Conservation (phyloP, 2,113 vertebrate genomes). For the Osmerus eperlanus region DNA sequence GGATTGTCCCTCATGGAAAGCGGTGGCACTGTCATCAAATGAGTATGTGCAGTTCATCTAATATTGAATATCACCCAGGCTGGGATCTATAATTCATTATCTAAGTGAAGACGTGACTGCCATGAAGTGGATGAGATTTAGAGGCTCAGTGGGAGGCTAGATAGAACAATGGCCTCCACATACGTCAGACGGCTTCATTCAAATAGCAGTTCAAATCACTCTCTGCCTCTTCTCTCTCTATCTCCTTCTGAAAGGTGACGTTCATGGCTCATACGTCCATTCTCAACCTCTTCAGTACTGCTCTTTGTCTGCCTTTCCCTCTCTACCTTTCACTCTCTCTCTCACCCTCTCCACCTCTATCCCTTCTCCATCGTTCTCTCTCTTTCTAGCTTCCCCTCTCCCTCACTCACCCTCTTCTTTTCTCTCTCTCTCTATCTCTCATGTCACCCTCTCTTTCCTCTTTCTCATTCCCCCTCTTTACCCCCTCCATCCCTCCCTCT, state of each 20-base stretch:
- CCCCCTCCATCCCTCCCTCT: neutral
- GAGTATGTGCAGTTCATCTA: constrained; percentile 68
- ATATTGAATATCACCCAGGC: constrained; percentile 69
- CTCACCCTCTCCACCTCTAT: no score
- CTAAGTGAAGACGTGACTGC: constrained; percentile 69
- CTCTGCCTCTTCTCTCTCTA: constrained; percentile 22
- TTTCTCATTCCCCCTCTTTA: no score
- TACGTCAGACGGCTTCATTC: constrained; percentile 54
- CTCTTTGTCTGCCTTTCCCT: constrained; percentile 6
- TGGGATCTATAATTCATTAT: constrained; percentile 71
- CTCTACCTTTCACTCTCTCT: neutral
- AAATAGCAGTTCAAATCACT: constrained; percentile 45
- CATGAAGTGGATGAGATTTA: constrained; percentile 66
- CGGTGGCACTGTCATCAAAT: constrained; percentile 58
- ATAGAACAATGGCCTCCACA: constrained; percentile 44
- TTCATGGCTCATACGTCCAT: constrained; percentile 53
- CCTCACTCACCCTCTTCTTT: no score
- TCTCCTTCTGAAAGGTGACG: constrained; percentile 39
- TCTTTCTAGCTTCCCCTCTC: no score
- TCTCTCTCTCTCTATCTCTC: no score
- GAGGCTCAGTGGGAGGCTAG: constrained; percentile 51
- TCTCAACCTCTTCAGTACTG: constrained; percentile 41
- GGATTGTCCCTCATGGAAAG: constrained; percentile 56
- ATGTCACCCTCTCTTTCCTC: no score
- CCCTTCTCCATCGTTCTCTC: no score